Base-by-base conservation (phyloP, 2,113 vertebrate species). In the Bucco capensis region DNA sequence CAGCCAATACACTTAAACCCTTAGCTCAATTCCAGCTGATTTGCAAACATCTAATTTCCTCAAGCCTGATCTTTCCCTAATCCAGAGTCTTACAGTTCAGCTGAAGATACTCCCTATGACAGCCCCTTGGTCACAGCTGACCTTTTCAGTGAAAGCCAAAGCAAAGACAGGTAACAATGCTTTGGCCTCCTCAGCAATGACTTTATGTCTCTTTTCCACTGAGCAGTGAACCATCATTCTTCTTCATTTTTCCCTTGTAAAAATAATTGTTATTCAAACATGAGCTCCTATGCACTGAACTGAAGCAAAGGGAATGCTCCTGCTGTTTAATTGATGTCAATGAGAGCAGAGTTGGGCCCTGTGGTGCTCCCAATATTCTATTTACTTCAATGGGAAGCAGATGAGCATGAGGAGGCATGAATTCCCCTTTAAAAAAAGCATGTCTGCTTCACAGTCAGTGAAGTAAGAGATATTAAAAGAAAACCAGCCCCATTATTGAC, bases 401-500 rank as follows among this genome's bases (percentile, higher is more conserved):
- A 38, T 65, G 60, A 92, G 37, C 28, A 38, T 5, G 6, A 38
- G 47, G 18, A 67, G 9, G 44, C 23, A n/a, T 3, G 46, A 60
- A 72, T n/a, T 81, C 31, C 35, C 73, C 19, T 81, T 74, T 65
- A 57, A 91, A 93, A 91, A 93, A 90, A 49, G 38, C 51, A 22
- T 7, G 8, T 46, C 50, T 69, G 69, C 44, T 86, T 81, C 76
- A 49, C 30, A 83, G 40, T 8, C 46, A 90, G 4, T 35, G 53
- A 75, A 91, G 19, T 64, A n/a, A 88, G 58, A 78, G 80, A 35
- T 72, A 82, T 50, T 78, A 93, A 94, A 81, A 92, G 53, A 58
- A 82, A 92, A 71, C 12, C 73, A 86, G 77, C n/a, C 61, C 31
- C 57, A 25, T 50, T 93, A 96, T 58, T 92, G 96, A 96, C 86